phyloP scores from a whole-genome alignment of 1,140 invertebrate genomes.

The Drosophila erecta region DNA sequence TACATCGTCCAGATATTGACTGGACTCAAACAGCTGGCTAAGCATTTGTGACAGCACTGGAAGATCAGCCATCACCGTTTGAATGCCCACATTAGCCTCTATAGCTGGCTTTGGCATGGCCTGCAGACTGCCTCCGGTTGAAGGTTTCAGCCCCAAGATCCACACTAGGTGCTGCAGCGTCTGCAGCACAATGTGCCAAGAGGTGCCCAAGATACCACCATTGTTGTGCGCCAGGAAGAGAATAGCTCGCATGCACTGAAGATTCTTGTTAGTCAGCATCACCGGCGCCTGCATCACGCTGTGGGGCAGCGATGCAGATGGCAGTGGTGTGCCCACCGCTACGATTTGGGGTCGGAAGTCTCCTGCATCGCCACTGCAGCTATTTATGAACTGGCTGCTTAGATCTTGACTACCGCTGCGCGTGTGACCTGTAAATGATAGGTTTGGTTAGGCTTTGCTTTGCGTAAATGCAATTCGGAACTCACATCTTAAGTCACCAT shows the following conservation, averaged over 20 bases:
- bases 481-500: slow-evolving; percentile 80
- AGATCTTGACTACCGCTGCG: slow-evolving; percentile 85
- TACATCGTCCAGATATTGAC: slow-evolving; percentile 96
- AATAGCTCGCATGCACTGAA: slow-evolving; percentile 97
- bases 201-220: slow-evolving; percentile 95
- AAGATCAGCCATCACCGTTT: slow-evolving; percentile 98
- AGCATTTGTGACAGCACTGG: slow-evolving; percentile 97
- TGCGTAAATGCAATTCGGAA: not conserved
- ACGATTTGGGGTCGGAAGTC: slow-evolving; percentile 96
- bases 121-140: slow-evolving; percentile 95
- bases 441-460: too few species aligned
- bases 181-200: slow-evolving; percentile 98
- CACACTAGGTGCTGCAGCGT: slow-evolving; percentile 98
- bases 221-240: slow-evolving; percentile 95
- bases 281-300: slow-evolving; percentile 95
- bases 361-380: slow-evolving; percentile 85
- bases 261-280: slow-evolving; percentile 98
- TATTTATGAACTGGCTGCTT: slow-evolving; percentile 86
- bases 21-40: slow-evolving; percentile 96
- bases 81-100: slow-evolving; percentile 96
- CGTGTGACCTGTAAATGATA: slow-evolving; percentile 65
- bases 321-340: slow-evolving; percentile 95
- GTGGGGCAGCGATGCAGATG: slow-evolving; percentile 91
- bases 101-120: slow-evolving; percentile 86
- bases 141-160: slow-evolving; percentile 98